A percentile compares a stretch with the other conserved stretches of the same genome.
Conservation (phyloP, 2,113 vertebrate genomes). For the Pachycephala philippinensis region DNA sequence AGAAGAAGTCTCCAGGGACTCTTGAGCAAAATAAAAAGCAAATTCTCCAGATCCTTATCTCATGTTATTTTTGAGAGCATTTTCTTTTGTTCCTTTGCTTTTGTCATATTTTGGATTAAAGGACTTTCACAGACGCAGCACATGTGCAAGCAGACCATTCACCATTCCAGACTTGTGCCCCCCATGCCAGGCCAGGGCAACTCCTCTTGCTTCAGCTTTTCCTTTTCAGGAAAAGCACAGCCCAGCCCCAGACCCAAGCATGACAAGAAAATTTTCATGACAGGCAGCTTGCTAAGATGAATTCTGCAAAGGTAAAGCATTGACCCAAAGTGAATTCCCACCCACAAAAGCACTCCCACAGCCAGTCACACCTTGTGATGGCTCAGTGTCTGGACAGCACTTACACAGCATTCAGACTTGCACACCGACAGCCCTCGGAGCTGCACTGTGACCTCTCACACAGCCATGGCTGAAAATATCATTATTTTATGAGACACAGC, state of each 20-base stretch:
- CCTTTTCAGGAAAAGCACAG: background rate
- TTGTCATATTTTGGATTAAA: background rate
- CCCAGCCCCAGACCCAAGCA: background rate
- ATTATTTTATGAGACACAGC: background rate
- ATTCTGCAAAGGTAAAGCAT: background rate
- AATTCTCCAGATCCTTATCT: constrained; percentile 57
- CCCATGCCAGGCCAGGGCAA: background rate
- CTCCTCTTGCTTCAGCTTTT: background rate
- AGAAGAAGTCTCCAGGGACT: constrained; percentile 21
- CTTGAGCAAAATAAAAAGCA: constrained; percentile 31
- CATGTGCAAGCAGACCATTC: background rate
- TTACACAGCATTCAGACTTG: background rate
- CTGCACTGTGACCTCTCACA: background rate
- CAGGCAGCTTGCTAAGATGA: background rate
- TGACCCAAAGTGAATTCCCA: background rate
- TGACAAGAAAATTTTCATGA: background rate
- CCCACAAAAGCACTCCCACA: background rate
- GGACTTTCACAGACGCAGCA: background rate
- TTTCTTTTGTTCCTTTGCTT: constrained; percentile 25
- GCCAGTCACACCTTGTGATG: background rate
- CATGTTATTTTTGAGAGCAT: constrained; percentile 47
- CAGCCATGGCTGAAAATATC: background rate
- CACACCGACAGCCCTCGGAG: background rate
- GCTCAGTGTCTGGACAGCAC: background rate
- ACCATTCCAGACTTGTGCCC: no score